A percentile compares a stretch with the other conserved stretches of the same genome.
Conservation (phyloP, 1,140 invertebrate genomes). For the Uloborus diversus region DNA sequence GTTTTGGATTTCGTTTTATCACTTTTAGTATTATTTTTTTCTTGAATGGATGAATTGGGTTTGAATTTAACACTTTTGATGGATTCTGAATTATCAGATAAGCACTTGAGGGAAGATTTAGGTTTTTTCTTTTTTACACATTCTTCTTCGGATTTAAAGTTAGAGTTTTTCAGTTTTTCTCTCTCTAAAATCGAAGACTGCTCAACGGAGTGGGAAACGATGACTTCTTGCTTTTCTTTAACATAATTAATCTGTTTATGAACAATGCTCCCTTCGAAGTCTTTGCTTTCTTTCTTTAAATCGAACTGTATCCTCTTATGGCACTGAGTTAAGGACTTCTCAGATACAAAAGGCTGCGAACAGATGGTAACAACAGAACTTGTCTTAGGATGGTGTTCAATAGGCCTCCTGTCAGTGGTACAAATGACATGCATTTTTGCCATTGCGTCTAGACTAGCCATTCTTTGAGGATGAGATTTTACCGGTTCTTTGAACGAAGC, state of each 20-base stretch:
- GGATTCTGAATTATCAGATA: neutral
- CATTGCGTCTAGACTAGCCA: constrained; percentile 86
- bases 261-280: constrained; percentile 22
- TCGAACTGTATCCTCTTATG: constrained; percentile 29
- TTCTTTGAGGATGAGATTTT: constrained; percentile 66
- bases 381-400: constrained; percentile 17
- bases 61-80: neutral
- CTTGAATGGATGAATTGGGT: neutral
- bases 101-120: neutral
- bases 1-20: constrained; percentile 21
- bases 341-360: constrained; percentile 6
- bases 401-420: constrained; percentile 75
- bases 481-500: constrained; percentile 43
- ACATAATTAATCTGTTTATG: constrained; percentile 48
- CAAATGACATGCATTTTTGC: constrained; percentile 92
- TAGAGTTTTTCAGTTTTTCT: neutral
- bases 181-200: constrained; percentile 8
- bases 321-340: constrained; percentile 20
- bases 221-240: constrained; percentile 39
- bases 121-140: constrained; percentile 13
- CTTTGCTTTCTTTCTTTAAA: constrained; percentile 42
- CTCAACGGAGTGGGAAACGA: constrained; percentile 38
- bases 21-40: neutral
- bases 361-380: constrained; percentile 6
- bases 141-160: neutral